Conservation (phyloP, 2,888 invertebrate species). For the Aethes cnicana region DNA sequence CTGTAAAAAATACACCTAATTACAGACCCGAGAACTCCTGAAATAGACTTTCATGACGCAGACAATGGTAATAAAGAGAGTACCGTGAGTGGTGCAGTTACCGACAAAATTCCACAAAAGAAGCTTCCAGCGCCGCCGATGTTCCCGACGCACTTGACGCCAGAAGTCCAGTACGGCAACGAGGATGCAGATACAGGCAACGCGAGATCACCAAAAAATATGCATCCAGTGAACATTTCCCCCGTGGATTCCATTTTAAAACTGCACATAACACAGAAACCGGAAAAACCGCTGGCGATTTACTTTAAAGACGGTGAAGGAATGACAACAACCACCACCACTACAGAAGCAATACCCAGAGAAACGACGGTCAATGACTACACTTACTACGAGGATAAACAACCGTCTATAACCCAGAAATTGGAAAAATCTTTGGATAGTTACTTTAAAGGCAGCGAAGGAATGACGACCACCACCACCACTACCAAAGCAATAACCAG, state of each 20-base stretch:
- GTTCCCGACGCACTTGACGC: conserved; percentile 69
- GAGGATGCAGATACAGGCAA: conserved; percentile 69
- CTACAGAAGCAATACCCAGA: conserved; percentile 50
- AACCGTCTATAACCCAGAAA: conserved; percentile 70
- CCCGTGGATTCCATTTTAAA: conserved; percentile 64
- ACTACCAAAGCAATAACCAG: conserved; percentile 50
- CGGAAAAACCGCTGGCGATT: conserved; percentile 70
- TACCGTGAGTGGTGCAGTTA: conserved; percentile 45
- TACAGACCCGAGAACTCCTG: conserved; percentile 71
- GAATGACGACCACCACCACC: conserved; percentile 47
- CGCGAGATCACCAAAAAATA: conserved; percentile 56
- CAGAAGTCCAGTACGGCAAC: conserved; percentile 80
- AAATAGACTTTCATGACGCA: conserved; percentile 74
- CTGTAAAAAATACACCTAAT: conserved; percentile 37
- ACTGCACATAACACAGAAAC: conserved; percentile 74
- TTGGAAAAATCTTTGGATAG: conserved; percentile 72
- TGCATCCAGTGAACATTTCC: conserved; percentile 46
- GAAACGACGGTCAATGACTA: conserved; percentile 64
- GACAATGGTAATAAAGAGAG: conserved; percentile 52
- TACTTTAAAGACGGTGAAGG: conserved; percentile 62
- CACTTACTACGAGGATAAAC: conserved; percentile 51
- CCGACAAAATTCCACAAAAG: conserved; percentile 46
- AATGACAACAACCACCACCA: conserved; percentile 46
- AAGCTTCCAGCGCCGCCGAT: conserved; percentile 63
- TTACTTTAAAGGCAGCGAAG: conserved; percentile 61